Conservation (phyloP, 2,113 vertebrate species). For the Bambusicola thoracicus region DNA sequence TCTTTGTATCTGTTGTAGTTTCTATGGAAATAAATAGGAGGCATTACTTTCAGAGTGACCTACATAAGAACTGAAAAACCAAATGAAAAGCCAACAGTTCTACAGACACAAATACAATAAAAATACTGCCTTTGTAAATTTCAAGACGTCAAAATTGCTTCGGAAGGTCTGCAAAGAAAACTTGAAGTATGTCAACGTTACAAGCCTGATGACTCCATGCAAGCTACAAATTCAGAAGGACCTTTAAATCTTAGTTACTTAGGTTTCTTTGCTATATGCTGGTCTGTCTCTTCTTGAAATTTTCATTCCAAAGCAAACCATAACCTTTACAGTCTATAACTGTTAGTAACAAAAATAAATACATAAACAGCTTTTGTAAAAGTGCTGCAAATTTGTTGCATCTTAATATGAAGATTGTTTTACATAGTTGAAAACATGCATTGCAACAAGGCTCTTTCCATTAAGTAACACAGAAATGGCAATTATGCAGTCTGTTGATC, state of each 20-base stretch:
- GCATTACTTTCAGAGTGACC: neutral
- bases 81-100: neutral
- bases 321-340: conserved; percentile 10
- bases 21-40: neutral
- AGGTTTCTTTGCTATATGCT: conserved; percentile 6
- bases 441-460: conserved; percentile 9
- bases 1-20: neutral
- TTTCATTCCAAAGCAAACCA: conserved; percentile 33
- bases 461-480: conserved; percentile 48
- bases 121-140: neutral
- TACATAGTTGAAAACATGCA: conserved; percentile 41
- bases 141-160: neutral
- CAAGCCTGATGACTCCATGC: neutral
- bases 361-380: conserved; percentile 31
- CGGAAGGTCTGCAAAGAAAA: neutral
- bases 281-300: conserved; percentile 49
- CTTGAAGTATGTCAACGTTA: neutral
- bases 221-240: neutral
- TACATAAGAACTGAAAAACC: neutral
- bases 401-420: conserved; percentile 38
- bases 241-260: neutral
- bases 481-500: conserved; percentile 61
- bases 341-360: conserved; percentile 31
- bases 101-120: neutral
- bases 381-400: conserved; percentile 35